These are phyloP conservation scores for Etheostoma spectabile DNA, from an alignment of 2,113 vertebrate species.

Conservation along the genomic window DNA sequence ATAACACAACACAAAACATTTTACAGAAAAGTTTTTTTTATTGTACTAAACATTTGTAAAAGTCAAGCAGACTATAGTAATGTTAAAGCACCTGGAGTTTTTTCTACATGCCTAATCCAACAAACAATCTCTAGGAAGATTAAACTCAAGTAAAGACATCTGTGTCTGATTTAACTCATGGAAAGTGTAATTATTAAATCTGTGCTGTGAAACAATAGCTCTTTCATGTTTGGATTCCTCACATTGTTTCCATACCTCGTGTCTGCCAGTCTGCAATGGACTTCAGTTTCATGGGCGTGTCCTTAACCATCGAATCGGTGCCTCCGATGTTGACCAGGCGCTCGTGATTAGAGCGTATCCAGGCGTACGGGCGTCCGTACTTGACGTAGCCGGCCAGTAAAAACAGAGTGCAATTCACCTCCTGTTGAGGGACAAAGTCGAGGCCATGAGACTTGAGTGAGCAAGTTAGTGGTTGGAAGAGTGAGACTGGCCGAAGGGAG, in stretches of 20 bases:
- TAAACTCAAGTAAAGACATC: slow-evolving; percentile 45
- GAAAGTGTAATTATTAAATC: slow-evolving; percentile 73
- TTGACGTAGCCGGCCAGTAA: slow-evolving; percentile 86
- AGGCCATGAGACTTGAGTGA: background rate
- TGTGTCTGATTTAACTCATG: slow-evolving; percentile 64
- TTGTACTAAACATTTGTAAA: background rate
- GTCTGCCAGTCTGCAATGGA: slow-evolving; percentile 83
- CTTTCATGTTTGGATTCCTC: slow-evolving; percentile 59
- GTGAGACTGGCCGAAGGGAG: background rate
- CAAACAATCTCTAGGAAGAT: slow-evolving; percentile 22
- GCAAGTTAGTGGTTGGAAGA: background rate
- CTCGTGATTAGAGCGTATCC: slow-evolving; percentile 88
- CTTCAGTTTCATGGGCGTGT: slow-evolving; percentile 86
- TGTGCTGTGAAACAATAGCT: slow-evolving; percentile 59
- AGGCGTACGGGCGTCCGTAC: slow-evolving; percentile 85
- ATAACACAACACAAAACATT: background rate
- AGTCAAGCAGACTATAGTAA: background rate
- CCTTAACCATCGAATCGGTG: slow-evolving; percentile 81
- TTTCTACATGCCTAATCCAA: slow-evolving; percentile 30
- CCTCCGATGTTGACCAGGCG: slow-evolving; percentile 83
- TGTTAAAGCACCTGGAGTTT: slow-evolving; percentile 13
- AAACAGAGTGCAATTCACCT: slow-evolving; percentile 87
- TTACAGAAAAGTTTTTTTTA: background rate
- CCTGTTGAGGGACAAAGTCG: slow-evolving; percentile 68
- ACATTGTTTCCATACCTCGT: slow-evolving; percentile 75